Evolutionary conservation across 1,140 invertebrate genomes (phyloP).

Genomic region (Dufourea novaeangliae): DNA sequence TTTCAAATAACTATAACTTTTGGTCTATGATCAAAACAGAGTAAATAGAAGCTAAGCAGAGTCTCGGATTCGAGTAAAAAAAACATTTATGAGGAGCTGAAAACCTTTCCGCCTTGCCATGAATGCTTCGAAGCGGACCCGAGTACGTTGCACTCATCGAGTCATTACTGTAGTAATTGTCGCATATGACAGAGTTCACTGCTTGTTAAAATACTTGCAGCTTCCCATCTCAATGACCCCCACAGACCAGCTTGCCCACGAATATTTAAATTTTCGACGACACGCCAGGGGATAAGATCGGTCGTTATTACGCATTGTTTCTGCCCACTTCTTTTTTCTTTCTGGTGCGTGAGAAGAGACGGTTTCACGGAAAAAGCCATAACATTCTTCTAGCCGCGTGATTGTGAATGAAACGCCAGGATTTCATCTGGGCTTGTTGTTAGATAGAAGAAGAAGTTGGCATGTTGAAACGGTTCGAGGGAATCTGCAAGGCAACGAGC

Average conservation of each 20-base stretch:
- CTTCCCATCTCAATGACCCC: too few species aligned
- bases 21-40: too few species aligned
- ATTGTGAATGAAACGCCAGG: background rate
- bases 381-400: background rate
- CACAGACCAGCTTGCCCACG: background rate
- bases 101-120: too few species aligned
- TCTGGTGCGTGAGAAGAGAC: constrained; percentile 28
- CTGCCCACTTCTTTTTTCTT: background rate
- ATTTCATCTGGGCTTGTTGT: background rate
- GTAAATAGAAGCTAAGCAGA: too few species aligned
- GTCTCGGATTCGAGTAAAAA: too few species aligned
- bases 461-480: background rate
- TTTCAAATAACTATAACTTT: too few species aligned
- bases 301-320: constrained; percentile 13
- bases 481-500: background rate
- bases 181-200: too few species aligned
- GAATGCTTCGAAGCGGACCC: too few species aligned
- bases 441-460: background rate
- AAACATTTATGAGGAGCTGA: too few species aligned
- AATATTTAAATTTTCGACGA: background rate
- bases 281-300: background rate
- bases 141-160: too few species aligned
- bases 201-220: too few species aligned
- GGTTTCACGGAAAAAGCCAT: background rate
- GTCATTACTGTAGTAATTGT: too few species aligned